A percentile compares a stretch with the other conserved stretches of the same genome.
Conservation (phyloP, 2,888 invertebrate species). For the Hermaeophaga mercurialis region DNA sequence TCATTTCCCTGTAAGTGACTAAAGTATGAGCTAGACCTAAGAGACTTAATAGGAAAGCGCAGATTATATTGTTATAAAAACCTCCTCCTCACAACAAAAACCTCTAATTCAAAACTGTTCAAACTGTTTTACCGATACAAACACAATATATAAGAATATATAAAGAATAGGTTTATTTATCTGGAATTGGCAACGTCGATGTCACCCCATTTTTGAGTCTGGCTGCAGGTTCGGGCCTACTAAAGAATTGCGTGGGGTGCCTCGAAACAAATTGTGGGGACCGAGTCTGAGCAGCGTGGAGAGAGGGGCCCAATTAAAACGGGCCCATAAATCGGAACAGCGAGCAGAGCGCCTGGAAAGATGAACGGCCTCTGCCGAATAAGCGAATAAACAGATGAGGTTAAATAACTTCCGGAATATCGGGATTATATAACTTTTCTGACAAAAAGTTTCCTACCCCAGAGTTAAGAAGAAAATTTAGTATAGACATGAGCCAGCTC, state of each 20-base stretch:
- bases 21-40: no score
- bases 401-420: conserved; percentile 50
- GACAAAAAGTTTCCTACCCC: conserved; percentile 46
- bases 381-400: conserved; percentile 52
- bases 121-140: no score
- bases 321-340: conserved; percentile 51
- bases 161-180: no score
- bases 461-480: conserved; percentile 43
- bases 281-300: conserved; percentile 32
- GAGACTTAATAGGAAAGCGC: no score
- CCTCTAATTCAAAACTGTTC: no score
- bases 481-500: conserved; percentile 37
- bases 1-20: no score
- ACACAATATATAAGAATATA: no score
- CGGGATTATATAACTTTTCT: conserved; percentile 46
- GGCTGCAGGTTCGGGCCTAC: conserved; percentile 48
- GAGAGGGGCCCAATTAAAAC: conserved; percentile 54
- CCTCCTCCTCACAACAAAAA: no score
- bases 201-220: conserved; percentile 57
- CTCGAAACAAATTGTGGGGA: conserved; percentile 49
- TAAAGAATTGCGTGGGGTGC: conserved; percentile 40
- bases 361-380: conserved; percentile 52
- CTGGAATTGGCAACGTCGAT: no score
- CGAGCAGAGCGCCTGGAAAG: conserved; percentile 47
- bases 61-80: no score